Percentiles rank a stretch among this genome's conserved stretches.
These are phyloP conservation scores for Turritopsis rubra DNA, from an alignment of 30 jellyfish, hydroid and myxozoan genomes.

Conservation along the genomic window DNA sequence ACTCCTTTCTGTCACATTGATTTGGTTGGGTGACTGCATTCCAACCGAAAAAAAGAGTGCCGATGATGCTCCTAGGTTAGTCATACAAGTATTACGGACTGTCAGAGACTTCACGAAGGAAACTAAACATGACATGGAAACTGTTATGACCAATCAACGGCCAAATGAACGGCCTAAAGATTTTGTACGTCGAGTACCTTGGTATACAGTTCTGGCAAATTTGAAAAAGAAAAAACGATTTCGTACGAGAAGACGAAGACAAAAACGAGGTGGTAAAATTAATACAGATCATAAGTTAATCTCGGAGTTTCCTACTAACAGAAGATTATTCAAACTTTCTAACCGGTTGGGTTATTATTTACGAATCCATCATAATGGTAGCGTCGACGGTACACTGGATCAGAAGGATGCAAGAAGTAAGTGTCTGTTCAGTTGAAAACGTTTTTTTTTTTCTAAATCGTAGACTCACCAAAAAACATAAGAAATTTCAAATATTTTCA, in stretches of 20 bases:
- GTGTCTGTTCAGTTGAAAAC: too few relatives aligned
- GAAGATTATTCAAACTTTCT: constrained; percentile 12
- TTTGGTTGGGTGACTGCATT: not conserved
- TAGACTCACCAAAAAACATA: too few relatives aligned
- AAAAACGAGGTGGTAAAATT: constrained; percentile 10
- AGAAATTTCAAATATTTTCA: too few relatives aligned
- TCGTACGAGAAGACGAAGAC: constrained; percentile 13
- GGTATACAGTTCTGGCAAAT: not conserved
- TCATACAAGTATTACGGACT: not conserved
- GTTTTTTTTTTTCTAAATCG: too few relatives aligned
- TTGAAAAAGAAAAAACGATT: not conserved
- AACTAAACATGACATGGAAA: not conserved
- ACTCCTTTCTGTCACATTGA: not conserved
- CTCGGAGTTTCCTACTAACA: constrained; percentile 16
- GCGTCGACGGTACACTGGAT: constrained; percentile 24
- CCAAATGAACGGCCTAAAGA: not conserved
- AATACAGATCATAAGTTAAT: constrained; percentile 1
- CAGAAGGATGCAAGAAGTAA: constrained; percentile 17
- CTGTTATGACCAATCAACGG: not conserved
- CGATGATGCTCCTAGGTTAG: not conserved
- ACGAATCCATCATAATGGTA: constrained; percentile 21
- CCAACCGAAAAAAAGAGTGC: not conserved
- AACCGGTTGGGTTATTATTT: constrained; percentile 12
- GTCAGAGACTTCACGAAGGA: not conserved
- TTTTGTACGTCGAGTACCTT: not conserved